Percentiles rank a stretch among this genome's conserved stretches.
Conservation (phyloP, 2,113 vertebrate genomes). For the Rissa tridactyla region DNA sequence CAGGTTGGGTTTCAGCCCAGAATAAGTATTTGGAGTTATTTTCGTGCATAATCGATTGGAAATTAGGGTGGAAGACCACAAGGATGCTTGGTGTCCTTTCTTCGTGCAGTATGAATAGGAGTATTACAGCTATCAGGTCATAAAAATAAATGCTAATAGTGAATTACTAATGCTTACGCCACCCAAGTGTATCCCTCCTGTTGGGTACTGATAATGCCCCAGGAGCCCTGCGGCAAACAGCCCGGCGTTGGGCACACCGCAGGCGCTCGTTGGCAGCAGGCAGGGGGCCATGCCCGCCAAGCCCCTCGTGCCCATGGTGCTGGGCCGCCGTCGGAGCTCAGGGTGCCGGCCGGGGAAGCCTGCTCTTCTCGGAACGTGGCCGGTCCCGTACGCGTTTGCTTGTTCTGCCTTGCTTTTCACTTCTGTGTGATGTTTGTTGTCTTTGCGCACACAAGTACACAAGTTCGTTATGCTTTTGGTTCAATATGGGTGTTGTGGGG, state of each 20-base stretch:
- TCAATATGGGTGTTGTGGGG: neutral
- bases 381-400: accelerated
- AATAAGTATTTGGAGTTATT: neutral
- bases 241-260: neutral
- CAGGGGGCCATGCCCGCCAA: neutral
- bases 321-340: neutral
- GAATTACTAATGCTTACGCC: neutral
- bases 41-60: neutral
- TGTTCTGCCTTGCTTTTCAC: neutral
- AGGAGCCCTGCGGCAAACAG: neutral
- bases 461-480: neutral
- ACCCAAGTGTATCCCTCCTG: neutral
- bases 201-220: no score
- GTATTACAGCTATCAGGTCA: neutral
- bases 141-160: neutral
- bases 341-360: accelerated
- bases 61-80: neutral
- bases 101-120: neutral
- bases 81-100: neutral
- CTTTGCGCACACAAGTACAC: neutral
- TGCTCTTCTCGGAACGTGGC: neutral
- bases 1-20: neutral
- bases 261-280: neutral
- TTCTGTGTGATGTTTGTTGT: neutral
- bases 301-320: accelerated